Percentiles rank a stretch among this genome's conserved stretches.
phyloP scores from a whole-genome alignment of 2,888 invertebrate genomes.

The Drosophila pseudotalamancana region DNA sequence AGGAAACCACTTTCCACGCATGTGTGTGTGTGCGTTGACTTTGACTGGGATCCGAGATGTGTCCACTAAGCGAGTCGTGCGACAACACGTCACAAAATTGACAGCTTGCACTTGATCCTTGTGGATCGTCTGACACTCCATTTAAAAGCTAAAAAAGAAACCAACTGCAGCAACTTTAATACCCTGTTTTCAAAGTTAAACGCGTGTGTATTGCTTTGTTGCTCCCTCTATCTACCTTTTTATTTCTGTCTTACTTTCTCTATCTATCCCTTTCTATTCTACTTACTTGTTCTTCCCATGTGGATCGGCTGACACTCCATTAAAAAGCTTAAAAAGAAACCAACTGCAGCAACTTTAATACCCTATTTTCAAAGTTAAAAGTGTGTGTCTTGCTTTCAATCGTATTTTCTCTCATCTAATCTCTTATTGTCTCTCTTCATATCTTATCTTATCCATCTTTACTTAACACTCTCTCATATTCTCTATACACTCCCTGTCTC shows the following conservation, averaged over 20 bases:
- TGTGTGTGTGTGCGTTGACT: not conserved
- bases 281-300: conserved; percentile 10
- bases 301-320: conserved; percentile 17
- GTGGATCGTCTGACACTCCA: conserved; percentile 20
- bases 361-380: no score
- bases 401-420: no score
- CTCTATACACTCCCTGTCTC: no score
- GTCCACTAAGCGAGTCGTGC: conserved; percentile 19
- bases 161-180: not conserved
- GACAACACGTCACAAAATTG: conserved; percentile 12
- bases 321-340: not conserved
- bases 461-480: no score
- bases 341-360: not conserved
- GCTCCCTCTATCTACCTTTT: no score
- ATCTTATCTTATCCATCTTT: no score
- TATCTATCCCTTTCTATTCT: no score
- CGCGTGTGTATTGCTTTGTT: no score
- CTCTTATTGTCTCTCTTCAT: no score
- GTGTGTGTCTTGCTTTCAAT: no score
- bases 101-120: conserved; percentile 42
- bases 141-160: not conserved
- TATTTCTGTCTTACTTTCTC: no score
- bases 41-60: conserved; percentile 18
- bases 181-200: not conserved
- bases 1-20: conserved; percentile 43